Base-by-base conservation (phyloP, 2,797 vertebrate genomes). In the Anniella stebbinsi region DNA sequence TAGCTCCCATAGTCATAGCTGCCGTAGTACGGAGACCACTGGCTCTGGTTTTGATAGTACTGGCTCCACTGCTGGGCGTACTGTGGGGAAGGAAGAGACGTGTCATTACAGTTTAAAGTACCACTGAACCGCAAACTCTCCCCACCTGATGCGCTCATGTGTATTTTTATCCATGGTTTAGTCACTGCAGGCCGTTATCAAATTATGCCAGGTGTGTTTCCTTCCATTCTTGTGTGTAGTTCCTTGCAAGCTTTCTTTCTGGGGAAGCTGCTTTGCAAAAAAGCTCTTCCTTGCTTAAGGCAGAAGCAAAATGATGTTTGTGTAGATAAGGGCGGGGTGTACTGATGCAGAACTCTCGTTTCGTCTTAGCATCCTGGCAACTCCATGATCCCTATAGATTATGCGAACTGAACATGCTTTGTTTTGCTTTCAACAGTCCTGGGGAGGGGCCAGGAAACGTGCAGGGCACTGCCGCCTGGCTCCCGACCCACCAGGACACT, bases 11-110 rank as follows among this genome's bases (percentile, higher is more conserved):
- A 98, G 96, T 98, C 97, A 18, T 98, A 98, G 96, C 97, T 98
- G 95, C 98, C 97, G 93, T 99, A 99, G 97, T 98, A 99, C 36
- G 98, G 98, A 83, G 98, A 98, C 98, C 98, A 99, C 96, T 98
- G 98, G 96, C 97, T 98, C 98, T 98, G 98, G 97, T 98, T 98
- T 97, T 98, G 98, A 96, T 99, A 99, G 97, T 99, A 99, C 97
- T 99, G 98, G 97, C 97, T 98, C 98, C 98, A 99, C 95, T 98
- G 98, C 97, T 98, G 98, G 89, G 98, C 98, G 2, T 98, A 99
- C 98, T 99, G 96, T 1, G 36, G 86, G 41, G 7, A 94, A 18
- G 18, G 30, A 60, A 28, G 4, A 4, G 88, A 36, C 0, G 5
- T 7, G 8, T 78, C 33, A 48, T 12, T 28, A 5, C 2, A 10